Evolutionary conservation across 1,140 invertebrate species (phyloP).

Genomic region (Sweltsa coloradensis): DNA sequence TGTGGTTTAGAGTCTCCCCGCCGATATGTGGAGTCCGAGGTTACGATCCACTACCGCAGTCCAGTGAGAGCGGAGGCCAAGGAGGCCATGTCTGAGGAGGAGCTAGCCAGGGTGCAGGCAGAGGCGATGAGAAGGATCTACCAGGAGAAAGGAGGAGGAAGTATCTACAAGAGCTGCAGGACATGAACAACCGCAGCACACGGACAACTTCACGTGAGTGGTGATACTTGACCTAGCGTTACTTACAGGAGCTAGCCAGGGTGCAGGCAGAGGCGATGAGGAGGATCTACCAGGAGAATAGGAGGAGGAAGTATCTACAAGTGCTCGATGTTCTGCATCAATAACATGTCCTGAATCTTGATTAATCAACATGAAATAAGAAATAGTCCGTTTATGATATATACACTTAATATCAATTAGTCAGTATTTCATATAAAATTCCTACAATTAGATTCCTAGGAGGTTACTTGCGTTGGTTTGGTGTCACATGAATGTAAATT

Average conservation of each 20-base stretch:
- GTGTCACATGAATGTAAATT: too few species aligned
- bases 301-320: constrained; percentile 74
- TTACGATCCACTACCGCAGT: constrained; percentile 84
- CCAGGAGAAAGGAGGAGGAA: constrained; percentile 76
- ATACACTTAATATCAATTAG: background rate
- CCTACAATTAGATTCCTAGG: too few species aligned
- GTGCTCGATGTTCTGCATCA: constrained; percentile 39
- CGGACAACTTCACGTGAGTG: constrained; percentile 74
- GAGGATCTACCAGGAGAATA: constrained; percentile 78
- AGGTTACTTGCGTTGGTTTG: too few species aligned
- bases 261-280: constrained; percentile 83
- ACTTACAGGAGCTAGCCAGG: constrained; percentile 67
- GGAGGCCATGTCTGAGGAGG: constrained; percentile 66
- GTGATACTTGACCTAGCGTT: too few species aligned
- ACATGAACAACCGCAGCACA: constrained; percentile 80
- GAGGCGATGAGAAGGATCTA: constrained; percentile 83
- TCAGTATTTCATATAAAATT: background rate
- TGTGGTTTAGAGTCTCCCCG: constrained; percentile 76
- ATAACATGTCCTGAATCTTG: background rate
- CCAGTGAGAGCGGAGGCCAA: constrained; percentile 75
- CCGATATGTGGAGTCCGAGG: constrained; percentile 79
- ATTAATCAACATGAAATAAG: background rate
- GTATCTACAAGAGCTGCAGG: constrained; percentile 78
- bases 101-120: constrained; percentile 69
- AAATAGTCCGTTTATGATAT: background rate